Evolutionary conservation across 1,140 invertebrate species (phyloP).

Genomic region (Aradophagus sp.): DNA sequence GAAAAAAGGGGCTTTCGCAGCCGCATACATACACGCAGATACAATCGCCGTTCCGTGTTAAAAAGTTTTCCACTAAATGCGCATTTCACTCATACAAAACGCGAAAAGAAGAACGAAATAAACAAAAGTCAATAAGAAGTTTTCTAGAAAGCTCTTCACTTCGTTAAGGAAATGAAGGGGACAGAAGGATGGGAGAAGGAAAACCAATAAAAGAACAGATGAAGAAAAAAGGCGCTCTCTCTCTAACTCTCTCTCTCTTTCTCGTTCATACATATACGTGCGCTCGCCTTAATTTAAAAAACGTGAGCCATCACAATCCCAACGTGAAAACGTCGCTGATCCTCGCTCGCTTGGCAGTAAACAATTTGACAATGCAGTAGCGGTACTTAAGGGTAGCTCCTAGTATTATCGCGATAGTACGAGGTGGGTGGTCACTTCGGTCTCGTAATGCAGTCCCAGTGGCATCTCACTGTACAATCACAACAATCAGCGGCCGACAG

Average conservation of each 20-base stretch:
- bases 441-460: slow-evolving; percentile 75
- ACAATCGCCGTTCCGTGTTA: too few species aligned
- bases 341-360: slow-evolving; percentile 73
- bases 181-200: too few species aligned
- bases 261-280: slow-evolving; percentile 31
- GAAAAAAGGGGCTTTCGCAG: slow-evolving; percentile 64
- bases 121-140: too few species aligned
- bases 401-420: slow-evolving; percentile 70
- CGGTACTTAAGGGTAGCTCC: slow-evolving; percentile 72
- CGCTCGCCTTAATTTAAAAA: too few species aligned
- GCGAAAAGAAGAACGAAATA: too few species aligned
- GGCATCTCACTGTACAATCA: slow-evolving; percentile 75
- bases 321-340: slow-evolving; percentile 69
- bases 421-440: slow-evolving; percentile 74
- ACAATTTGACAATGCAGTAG: slow-evolving; percentile 76
- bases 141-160: too few species aligned
- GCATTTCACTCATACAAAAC: too few species aligned
- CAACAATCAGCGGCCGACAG: slow-evolving; percentile 73
- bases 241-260: slow-evolving; percentile 35
- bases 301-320: slow-evolving; percentile 72
- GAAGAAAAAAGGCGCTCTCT: too few species aligned
- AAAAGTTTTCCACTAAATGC: too few species aligned
- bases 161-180: too few species aligned
- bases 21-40: slow-evolving; percentile 66
- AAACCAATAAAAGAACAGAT: too few species aligned